Evolutionary conservation across 2,888 invertebrate genomes (phyloP), one percentile per base, ranked within the genome.

Genomic region (Drosophila yooni): DNA sequence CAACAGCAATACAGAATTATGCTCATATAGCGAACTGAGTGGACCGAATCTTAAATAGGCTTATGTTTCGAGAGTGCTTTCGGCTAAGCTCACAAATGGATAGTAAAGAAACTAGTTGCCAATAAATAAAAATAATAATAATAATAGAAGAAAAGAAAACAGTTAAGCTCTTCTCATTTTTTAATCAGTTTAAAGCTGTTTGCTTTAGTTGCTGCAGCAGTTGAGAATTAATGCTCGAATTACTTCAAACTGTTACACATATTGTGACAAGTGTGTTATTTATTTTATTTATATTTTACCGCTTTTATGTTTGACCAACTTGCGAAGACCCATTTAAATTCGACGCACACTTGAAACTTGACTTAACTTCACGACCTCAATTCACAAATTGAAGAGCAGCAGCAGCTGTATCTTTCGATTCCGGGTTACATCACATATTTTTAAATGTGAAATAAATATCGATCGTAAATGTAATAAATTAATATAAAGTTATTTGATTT

Each of bases 31-130:
- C 31, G 11, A 31, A 13, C 29, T n/a, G 21, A 36, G n/a, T 13
- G n/a, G 29, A 62, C 53, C 56, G 73, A 63, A 68, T 68, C 56
- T 33, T 40, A 56, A 52, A 56, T 68, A 48, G 62, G 25, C 74
- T 64, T 53, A 34, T 29, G 34, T 25, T 27, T 69, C 27, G 13
- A 36, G 18, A 43, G 33, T 3, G 13, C 36, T 25, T 21, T 43
- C 15, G 18, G n/a, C n/a, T 15, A 40, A 31, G 29, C 40, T 13
- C 4, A 18, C 40, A 29, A 40, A 21, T 57, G 4, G 40, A n/a
- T 46, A 46, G 15, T 25, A 25, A 25, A 8, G 25, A 25, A 46
- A 25, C 25, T 46, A 46, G 25, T 46, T 46, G 25, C 15, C 46
- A 25, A 46, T 46, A 21, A 21, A 21, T 43, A 43, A 11, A 43